Conservation (phyloP, 2,797 vertebrate species). For the Bucorvus abyssinicus region DNA sequence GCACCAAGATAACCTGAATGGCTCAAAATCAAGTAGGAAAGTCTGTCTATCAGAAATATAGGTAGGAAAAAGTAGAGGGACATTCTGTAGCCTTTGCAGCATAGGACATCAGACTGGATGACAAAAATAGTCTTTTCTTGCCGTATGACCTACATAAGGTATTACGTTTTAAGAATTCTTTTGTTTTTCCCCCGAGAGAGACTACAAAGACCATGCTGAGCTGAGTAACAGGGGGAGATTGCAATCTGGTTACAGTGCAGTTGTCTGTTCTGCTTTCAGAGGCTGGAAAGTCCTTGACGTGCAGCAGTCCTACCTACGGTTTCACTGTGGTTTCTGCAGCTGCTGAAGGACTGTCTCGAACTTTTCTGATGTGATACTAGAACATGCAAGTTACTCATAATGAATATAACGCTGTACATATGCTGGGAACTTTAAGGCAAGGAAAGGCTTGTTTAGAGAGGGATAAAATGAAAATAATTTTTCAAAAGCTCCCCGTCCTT, state of each 20-base stretch:
- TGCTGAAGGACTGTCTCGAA: slow-evolving; percentile 50
- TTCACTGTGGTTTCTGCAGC: slow-evolving; percentile 69
- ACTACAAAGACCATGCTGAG: slow-evolving; percentile 26
- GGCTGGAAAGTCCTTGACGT: slow-evolving; percentile 72
- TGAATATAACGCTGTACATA: background rate
- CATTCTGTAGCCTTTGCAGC: background rate
- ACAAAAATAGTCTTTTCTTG: background rate
- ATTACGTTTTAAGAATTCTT: background rate
- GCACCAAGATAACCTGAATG: background rate
- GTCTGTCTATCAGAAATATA: background rate
- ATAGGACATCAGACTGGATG: background rate
- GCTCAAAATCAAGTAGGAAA: background rate
- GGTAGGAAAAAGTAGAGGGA: background rate
- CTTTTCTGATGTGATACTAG: slow-evolving; percentile 17
- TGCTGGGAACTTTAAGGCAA: background rate
- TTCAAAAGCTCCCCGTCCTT: background rate
- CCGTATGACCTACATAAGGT: slow-evolving; percentile 36
- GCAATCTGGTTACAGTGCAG: slow-evolving; percentile 44
- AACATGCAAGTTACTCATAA: background rate
- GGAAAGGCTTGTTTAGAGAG: background rate
- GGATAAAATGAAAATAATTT: background rate
- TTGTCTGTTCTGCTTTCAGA: slow-evolving; percentile 54
- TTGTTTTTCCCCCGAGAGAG: slow-evolving; percentile 4
- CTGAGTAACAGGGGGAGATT: slow-evolving; percentile 54
- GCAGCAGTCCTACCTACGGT: slow-evolving; percentile 48